These are phyloP conservation scores for Corbicula japonica DNA, from an alignment of 2,888 invertebrate genomes.

Conservation along the genomic window DNA sequence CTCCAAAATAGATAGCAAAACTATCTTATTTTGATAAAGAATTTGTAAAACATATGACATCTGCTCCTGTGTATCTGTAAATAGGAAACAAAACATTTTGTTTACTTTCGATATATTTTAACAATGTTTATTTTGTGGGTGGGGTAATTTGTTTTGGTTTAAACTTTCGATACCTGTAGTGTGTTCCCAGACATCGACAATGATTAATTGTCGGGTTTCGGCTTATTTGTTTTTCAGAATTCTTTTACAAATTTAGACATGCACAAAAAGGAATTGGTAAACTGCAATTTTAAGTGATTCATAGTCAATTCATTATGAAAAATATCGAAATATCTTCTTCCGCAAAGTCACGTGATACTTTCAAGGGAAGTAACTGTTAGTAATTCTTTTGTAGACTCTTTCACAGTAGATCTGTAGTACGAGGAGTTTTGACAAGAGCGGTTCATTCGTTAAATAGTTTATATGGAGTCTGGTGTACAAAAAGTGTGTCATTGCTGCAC, in stretches of 20 bases:
- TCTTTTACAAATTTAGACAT: background rate
- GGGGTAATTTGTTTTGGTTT: constrained; percentile 44
- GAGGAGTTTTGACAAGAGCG: too few species aligned
- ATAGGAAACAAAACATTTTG: too few species aligned
- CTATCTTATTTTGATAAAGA: background rate
- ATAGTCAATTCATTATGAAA: constrained; percentile 61
- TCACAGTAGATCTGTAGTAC: too few species aligned
- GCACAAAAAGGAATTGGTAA: background rate
- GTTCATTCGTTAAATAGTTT: too few species aligned
- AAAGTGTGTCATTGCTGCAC: too few species aligned
- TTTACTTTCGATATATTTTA: background rate
- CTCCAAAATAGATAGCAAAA: background rate
- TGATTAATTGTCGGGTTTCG: background rate
- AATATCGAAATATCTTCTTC: constrained; percentile 43
- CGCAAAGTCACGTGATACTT: constrained; percentile 69
- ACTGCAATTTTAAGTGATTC: constrained; percentile 43
- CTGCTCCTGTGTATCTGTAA: too few species aligned
- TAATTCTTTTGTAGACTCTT: too few species aligned
- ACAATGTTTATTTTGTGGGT: constrained; percentile 31
- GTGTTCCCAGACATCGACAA: constrained; percentile 72
- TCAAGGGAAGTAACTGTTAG: constrained; percentile 40
- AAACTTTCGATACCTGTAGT: constrained; percentile 68
- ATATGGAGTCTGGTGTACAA: too few species aligned
- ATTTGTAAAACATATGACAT: background rate
- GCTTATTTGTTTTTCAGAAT: background rate